Conservation (phyloP, 2,113 vertebrate genomes). For the Rattus norvegicus region DNA sequence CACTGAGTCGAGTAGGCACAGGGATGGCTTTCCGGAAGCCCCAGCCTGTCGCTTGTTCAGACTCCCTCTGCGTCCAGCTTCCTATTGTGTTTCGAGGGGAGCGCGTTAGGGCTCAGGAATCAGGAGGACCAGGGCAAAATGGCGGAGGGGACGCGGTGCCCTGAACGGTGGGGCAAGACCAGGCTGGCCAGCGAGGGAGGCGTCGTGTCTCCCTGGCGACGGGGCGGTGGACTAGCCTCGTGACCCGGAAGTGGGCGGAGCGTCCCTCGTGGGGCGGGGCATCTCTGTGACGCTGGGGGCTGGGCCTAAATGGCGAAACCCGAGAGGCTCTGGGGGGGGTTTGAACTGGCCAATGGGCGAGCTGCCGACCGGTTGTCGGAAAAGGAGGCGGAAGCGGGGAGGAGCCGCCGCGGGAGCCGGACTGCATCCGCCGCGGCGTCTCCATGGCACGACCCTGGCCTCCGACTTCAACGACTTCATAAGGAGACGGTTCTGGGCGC, state of each 20-base stretch:
- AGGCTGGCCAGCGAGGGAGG: accelerated
- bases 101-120: neutral
- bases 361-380: slow-evolving; percentile 77
- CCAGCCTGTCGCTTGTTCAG: neutral
- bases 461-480: slow-evolving; percentile 74
- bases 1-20: neutral
- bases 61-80: neutral
- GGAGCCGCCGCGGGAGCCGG: slow-evolving; percentile 68
- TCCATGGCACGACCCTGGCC: slow-evolving; percentile 79
- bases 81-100: neutral
- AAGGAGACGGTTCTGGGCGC: slow-evolving; percentile 78
- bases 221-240: neutral
- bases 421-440: slow-evolving; percentile 63
- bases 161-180: neutral
- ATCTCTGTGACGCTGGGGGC: slow-evolving; percentile 76
- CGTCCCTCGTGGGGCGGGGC: slow-evolving; percentile 11
- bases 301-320: slow-evolving; percentile 59
- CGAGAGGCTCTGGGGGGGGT: slow-evolving; percentile 68
- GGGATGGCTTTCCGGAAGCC: neutral
- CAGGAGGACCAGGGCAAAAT: neutral
- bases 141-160: neutral
- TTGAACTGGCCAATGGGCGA: slow-evolving; percentile 86
- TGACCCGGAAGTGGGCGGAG: slow-evolving; percentile 57
- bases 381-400: slow-evolving; percentile 81
- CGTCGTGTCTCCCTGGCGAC: slow-evolving; percentile 68